Base-by-base conservation (phyloP, 1,140 invertebrate species). In the Halyomorpha halys region DNA sequence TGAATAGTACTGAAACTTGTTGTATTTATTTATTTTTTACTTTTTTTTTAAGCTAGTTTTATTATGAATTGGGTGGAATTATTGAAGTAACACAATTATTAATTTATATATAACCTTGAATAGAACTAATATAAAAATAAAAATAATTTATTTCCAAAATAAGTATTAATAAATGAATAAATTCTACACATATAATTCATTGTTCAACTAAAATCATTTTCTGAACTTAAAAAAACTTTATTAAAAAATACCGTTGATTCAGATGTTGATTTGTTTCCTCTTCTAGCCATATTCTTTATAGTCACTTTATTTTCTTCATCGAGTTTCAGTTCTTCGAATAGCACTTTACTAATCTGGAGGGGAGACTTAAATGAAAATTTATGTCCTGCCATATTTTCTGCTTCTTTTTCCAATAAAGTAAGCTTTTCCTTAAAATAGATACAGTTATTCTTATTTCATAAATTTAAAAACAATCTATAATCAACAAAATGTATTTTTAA, bases 301-400 rank as follows among this genome's bases (percentile, higher is more conserved):
- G 69, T 71, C 3, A 77, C 63, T 45, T 76, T 73, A 56, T 73
- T 69, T 62, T 75, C 75, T 18, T 70, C 65, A 68, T 82, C 79
- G 49, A 83, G 71, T 62, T 77, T 73, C 61, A 83, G 68, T 62
- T 81, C 76, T 66, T 81, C 79, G 71, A 79, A 83, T 56, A 83
- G 66, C 4, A 82, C 75, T 45, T 76, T 71, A 56, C 80, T 72
- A 25, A 83, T 73, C 69, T 82, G 80, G 34, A 70, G 65, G 49
- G 77, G 70, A 4, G 81, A 82, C 61, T 74, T 79, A 4, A 83
- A 71, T 62, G 76, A 74, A 68, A 83, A 81, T 6, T 61, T 62
- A 65, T 74, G 74, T 6, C 80, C 80, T 51, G 76, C 77, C 15
- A 73, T 72, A 19, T 71, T 67, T 69, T 79, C 70, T 39, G 79